Evolutionary conservation across 2,113 vertebrate genomes (phyloP), one percentile per base, ranked within the genome.

Genomic region (Oreocharis arfaki): DNA sequence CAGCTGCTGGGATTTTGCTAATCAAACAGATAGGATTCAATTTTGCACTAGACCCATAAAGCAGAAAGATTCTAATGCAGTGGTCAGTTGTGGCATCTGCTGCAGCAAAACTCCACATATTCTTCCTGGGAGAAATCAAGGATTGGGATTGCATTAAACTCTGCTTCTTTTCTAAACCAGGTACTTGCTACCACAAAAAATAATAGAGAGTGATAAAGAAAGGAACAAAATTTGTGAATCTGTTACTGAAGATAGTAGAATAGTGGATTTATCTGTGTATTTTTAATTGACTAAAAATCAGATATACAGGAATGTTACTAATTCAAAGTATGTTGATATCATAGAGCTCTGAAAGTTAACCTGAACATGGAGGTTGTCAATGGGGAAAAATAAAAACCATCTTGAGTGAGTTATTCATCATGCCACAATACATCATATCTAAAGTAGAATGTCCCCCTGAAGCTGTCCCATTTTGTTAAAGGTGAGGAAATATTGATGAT

Each of bases 61-160:
- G 35, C 19, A 65, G 35, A 42, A 95, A 41, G 42, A 78, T 96
- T 93, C 33, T 86, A 74, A 27, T 32, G 92, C 52, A 56, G 7
- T 84, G 92, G 89, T 74, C 92, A 96, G 85, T 39, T 64, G 71
- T 64, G 69, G 44, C 91, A 86, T 84, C 59, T 90, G 71, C 63
- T 90, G 68, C 52, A 52, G 28, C 33, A 60, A 69, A 93, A 44
- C 6, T 52, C 50, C 32, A 2, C 1, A 1, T 47, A 24, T 39
- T 13, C 26, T 39, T 87, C 83, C 78, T 39, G 47, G 16, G 68
- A 92, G 52, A 86, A 74, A 64, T 74, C 22, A 55, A 74, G 16
- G 44, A 19, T 77, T 80, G 77, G 22, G 7, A 52, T 22, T 35
- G 56, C 7, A 68, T 64, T 59, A 74, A 88, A 90, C 81, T 77